phyloP scores from a whole-genome alignment of 2,888 invertebrate genomes.

The Epinotia brunnichana region DNA sequence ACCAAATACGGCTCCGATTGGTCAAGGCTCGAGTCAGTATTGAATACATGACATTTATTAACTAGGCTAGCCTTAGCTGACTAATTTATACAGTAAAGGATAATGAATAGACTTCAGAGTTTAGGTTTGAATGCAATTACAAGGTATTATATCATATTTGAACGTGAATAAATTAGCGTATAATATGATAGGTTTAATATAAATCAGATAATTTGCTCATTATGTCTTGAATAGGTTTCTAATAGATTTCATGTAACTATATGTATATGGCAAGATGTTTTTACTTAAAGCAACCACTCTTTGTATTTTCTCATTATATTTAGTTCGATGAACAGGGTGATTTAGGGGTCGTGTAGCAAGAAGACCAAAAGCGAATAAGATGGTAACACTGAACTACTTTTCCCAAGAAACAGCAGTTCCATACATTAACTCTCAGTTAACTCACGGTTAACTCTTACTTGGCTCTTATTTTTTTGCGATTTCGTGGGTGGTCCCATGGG shows the following conservation, averaged over 20 bases:
- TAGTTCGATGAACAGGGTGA: no score
- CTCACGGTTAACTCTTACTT: no score
- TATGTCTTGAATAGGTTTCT: neutral
- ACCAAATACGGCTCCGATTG: slow-evolving; percentile 39
- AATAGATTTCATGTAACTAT: neutral
- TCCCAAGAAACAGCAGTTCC: no score
- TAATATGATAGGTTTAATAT: neutral
- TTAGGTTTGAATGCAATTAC: slow-evolving; percentile 20
- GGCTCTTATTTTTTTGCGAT: no score
- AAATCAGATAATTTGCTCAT: neutral
- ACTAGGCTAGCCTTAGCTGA: slow-evolving; percentile 31
- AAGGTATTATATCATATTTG: slow-evolving; percentile 22
- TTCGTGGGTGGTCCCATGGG: no score
- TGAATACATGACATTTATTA: slow-evolving; percentile 42
- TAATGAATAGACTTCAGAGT: neutral
- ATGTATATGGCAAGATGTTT: no score
- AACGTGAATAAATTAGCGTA: neutral
- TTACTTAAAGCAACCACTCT: no score
- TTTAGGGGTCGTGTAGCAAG: no score
- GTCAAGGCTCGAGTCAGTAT: slow-evolving; percentile 41
- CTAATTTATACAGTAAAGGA: slow-evolving; percentile 23
- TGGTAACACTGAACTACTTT: no score
- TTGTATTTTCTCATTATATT: no score
- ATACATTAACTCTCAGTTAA: no score
- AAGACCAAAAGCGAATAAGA: no score